These are phyloP conservation scores for Platerodrilus igneus DNA, from an alignment of 2,888 invertebrate species.

Conservation along the genomic window DNA sequence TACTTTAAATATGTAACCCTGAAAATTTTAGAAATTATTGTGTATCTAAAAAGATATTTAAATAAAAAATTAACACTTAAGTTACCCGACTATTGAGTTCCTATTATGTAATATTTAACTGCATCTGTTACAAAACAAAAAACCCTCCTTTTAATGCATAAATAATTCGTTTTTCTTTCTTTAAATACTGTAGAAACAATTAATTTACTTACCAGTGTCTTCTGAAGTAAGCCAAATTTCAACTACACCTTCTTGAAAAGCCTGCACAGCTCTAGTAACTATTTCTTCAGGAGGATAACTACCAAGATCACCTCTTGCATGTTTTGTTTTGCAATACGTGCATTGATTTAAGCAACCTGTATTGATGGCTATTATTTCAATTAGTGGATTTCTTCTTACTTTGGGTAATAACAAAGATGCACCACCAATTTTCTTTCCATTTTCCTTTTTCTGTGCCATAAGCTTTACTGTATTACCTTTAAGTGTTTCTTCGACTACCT, in stretches of 20 bases:
- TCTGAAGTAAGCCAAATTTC: constrained; percentile 98
- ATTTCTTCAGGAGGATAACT: constrained; percentile 91
- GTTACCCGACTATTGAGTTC: no score
- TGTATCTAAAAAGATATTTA: no score
- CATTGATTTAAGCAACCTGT: constrained; percentile 97
- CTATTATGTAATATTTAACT: no score
- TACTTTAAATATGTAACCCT: no score
- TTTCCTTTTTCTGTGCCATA: constrained; percentile 75
- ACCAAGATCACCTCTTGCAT: constrained; percentile 93
- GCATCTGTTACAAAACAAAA: no score
- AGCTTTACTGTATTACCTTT: constrained; percentile 62
- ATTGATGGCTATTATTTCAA: constrained; percentile 96
- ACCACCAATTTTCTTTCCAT: constrained; percentile 79
- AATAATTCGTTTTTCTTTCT: neutral
- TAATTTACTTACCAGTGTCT: constrained; percentile 68
- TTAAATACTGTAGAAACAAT: neutral
- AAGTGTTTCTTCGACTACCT: constrained; percentile 95
- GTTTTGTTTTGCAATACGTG: constrained; percentile 98
- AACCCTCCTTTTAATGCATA: no score
- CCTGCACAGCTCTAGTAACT: constrained; percentile 77
- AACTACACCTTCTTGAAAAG: constrained; percentile 86
- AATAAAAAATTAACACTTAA: no score
- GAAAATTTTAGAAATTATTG: no score
- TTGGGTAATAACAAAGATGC: constrained; percentile 87
- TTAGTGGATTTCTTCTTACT: constrained; percentile 89